phyloP scores from a whole-genome alignment of 2,888 invertebrate genomes.

The Ametastegia equiseti region DNA sequence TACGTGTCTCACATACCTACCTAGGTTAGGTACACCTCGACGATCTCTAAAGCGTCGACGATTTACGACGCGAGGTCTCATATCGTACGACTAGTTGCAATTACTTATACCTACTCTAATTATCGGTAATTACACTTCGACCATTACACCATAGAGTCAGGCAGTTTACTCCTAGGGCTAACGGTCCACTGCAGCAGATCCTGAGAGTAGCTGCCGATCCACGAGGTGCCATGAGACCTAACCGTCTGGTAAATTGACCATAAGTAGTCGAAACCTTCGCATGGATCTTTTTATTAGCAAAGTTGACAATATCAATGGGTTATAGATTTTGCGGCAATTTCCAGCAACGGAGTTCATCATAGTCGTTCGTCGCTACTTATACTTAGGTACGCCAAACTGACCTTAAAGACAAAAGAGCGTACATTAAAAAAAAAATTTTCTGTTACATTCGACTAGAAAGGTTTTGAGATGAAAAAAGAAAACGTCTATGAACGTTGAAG shows the following conservation, averaged over 20 bases:
- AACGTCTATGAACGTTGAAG: too few relatives aligned
- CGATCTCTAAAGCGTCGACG: neutral
- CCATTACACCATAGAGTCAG: neutral
- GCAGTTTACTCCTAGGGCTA: neutral
- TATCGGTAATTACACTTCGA: constrained; percentile 18
- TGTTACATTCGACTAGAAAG: too few relatives aligned
- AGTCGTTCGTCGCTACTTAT: too few relatives aligned
- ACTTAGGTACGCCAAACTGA: too few relatives aligned
- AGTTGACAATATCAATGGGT: too few relatives aligned
- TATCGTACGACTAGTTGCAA: neutral
- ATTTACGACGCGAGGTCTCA: neutral
- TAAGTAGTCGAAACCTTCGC: too few relatives aligned
- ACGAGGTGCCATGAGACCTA: neutral
- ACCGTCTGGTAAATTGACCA: neutral
- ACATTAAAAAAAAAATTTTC: too few relatives aligned
- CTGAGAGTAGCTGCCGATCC: neutral
- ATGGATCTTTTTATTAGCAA: too few relatives aligned
- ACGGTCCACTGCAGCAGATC: neutral
- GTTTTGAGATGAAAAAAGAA: too few relatives aligned
- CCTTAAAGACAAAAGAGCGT: too few relatives aligned
- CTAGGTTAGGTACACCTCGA: constrained; percentile 4
- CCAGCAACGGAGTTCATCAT: too few relatives aligned
- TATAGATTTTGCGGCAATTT: too few relatives aligned
- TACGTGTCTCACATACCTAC: constrained; percentile 33
- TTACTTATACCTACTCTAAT: constrained; percentile 27